Evolutionary conservation across 2,888 invertebrate species (phyloP), one percentile per base, ranked within the genome.

Genomic region (Torymus texanus): DNA sequence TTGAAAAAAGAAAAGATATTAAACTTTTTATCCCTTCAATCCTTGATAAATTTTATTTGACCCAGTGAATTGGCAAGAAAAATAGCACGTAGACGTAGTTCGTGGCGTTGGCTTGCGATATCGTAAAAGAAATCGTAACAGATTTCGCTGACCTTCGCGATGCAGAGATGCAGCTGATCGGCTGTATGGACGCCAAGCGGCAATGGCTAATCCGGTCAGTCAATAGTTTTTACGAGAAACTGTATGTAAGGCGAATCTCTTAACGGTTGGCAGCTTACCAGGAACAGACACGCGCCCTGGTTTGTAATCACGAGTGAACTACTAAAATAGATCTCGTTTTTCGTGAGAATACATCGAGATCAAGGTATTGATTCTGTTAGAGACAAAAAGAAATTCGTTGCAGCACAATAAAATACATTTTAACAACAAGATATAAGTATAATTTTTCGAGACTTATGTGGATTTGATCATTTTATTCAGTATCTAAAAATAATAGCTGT

Each of bases 221-320:
- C 24, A 53, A 51, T 62, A 29, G 65, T 75, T 75, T 75, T 79
- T 75, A 4, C 59, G 18, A 58, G 71, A 79, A 67, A 61, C 61
- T 18, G 55, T 59, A 67, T 66, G 55, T 66, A 75, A 63, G 71
- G 79, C 50, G 65, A 75, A 75, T 59, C 71, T 75, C 24, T 70
- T 75, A n/a, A 29, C 65, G n/a, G 56, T n/a, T 75, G 71, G 74
- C 65, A 66, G 16, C 41, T 70, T 71, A 70, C 70, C 71, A 79
- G 55, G 14, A 70, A 66, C 24, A 24, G 65, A 24, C 41, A 21
- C 62, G 63, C 51, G 78, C 51, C 58, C 74, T 63, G 74, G 63
- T 63, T 79, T 65, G n/a, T 1, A 53, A 70, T 24, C 21, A 29
- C 21, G 55, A n/a, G 53, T 58, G 51, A 55, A 62, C 41, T 68